Conservation (phyloP, 2,797 vertebrate species). For the Agapornis canus region DNA sequence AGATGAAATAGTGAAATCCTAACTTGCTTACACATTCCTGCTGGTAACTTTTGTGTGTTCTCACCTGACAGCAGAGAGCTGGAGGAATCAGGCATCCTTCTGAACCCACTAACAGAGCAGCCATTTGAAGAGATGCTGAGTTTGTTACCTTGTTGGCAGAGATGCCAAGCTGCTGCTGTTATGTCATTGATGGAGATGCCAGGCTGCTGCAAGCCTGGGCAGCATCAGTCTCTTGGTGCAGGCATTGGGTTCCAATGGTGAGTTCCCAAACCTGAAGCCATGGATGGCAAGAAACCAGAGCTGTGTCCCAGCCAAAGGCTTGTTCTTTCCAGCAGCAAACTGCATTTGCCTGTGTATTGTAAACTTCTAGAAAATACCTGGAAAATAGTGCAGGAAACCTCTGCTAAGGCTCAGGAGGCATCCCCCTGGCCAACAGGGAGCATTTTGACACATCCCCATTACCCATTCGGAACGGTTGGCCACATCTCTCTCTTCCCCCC, state of each 20-base stretch:
- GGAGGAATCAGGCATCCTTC: neutral
- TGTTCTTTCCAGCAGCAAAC: neutral
- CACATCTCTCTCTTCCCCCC: neutral
- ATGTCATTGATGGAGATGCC: fast-evolving
- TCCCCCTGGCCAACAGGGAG: neutral
- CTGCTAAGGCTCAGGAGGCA: neutral
- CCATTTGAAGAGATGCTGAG: neutral
- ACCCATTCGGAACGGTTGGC: neutral
- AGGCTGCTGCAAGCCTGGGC: neutral
- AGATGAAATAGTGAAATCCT: neutral
- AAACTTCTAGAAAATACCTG: neutral
- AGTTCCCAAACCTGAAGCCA: neutral
- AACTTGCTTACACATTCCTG: neutral
- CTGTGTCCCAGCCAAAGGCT: neutral
- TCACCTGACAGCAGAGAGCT: neutral
- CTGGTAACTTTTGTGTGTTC: neutral
- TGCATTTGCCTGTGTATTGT: neutral
- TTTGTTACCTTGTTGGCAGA: neutral
- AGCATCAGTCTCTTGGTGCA: neutral
- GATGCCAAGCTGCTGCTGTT: neutral
- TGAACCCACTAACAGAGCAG: neutral
- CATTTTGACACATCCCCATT: neutral
- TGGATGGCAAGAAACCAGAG: neutral
- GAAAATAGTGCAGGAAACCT: neutral
- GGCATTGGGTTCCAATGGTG: fast-evolving